Evolutionary conservation across 1,140 invertebrate genomes (phyloP).

Genomic region (Heliconius nattereri): DNA sequence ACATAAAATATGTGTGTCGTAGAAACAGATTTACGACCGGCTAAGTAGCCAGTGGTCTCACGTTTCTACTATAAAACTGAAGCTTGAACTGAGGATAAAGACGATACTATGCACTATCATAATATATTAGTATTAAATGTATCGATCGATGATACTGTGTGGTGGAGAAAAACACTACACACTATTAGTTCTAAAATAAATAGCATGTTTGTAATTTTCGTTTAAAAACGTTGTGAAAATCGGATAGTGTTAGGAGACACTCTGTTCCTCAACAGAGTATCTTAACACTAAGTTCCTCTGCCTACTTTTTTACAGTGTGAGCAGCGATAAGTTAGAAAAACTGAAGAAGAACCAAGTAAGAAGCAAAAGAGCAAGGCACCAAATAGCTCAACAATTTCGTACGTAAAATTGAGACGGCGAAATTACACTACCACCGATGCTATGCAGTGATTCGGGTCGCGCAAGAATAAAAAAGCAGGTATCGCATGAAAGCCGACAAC

Average conservation of each 20-base stretch:
- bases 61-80: slow-evolving; percentile 45
- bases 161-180: background rate
- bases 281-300: too few relatives aligned
- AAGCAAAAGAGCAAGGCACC: background rate
- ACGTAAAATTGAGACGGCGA: slow-evolving; percentile 38
- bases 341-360: background rate
- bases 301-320: too few relatives aligned
- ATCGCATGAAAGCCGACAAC: slow-evolving; percentile 57
- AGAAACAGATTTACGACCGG: slow-evolving; percentile 42
- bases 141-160: background rate
- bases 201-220: too few relatives aligned
- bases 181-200: too few relatives aligned
- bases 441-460: slow-evolving; percentile 49
- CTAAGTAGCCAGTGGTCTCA: slow-evolving; percentile 46
- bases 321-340: too few relatives aligned
- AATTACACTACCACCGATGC: slow-evolving; percentile 45
- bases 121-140: slow-evolving; percentile 34
- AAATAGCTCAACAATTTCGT: slow-evolving; percentile 21
- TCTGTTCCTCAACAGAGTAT: too few relatives aligned
- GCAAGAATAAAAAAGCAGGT: slow-evolving; percentile 43
- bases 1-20: slow-evolving; percentile 47
- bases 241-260: too few relatives aligned
- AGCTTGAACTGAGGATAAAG: slow-evolving; percentile 33
- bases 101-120: slow-evolving; percentile 34
- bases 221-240: too few relatives aligned